Evolutionary conservation across 2,888 invertebrate species (phyloP).

Genomic region (Drosophila dives): DNA sequence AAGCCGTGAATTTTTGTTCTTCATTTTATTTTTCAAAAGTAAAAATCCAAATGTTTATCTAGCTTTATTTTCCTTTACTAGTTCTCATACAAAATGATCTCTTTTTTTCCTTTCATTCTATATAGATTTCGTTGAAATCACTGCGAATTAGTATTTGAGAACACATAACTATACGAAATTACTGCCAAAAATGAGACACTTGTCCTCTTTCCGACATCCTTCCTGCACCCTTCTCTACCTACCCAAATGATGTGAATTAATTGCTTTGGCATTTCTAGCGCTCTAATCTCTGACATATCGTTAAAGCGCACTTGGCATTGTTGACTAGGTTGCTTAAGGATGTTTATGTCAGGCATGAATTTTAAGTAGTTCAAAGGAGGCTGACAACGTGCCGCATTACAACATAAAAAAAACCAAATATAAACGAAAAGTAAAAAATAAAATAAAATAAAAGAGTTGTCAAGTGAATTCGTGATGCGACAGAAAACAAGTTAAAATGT

Average conservation of each 20-base stretch:
- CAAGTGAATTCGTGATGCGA: slow-evolving; percentile 75
- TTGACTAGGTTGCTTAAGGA: slow-evolving; percentile 70
- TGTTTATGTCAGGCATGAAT: slow-evolving; percentile 78
- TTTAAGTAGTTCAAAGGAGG: slow-evolving; percentile 71
- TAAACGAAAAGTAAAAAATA: background rate
- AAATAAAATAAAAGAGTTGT: slow-evolving; percentile 71
- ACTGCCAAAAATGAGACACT: slow-evolving; percentile 19
- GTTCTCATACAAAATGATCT: background rate
- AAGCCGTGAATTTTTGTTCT: background rate
- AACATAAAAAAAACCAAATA: background rate
- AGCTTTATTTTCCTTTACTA: background rate
- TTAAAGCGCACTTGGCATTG: slow-evolving; percentile 73
- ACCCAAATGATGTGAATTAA: slow-evolving; percentile 60
- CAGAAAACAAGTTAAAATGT: slow-evolving; percentile 14
- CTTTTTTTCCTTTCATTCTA: background rate
- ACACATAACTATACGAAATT: slow-evolving; percentile 11
- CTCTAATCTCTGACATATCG: slow-evolving; percentile 76
- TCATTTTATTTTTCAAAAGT: background rate
- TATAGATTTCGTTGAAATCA: background rate
- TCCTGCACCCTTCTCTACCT: background rate
- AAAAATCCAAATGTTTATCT: background rate
- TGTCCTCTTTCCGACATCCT: background rate
- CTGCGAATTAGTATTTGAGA: slow-evolving; percentile 1
- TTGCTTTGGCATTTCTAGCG: slow-evolving; percentile 56
- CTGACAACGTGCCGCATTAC: slow-evolving; percentile 46